These are phyloP conservation scores for Oreamnos americanus DNA, from an alignment of 2,113 vertebrate genomes.

Conservation along the genomic window DNA sequence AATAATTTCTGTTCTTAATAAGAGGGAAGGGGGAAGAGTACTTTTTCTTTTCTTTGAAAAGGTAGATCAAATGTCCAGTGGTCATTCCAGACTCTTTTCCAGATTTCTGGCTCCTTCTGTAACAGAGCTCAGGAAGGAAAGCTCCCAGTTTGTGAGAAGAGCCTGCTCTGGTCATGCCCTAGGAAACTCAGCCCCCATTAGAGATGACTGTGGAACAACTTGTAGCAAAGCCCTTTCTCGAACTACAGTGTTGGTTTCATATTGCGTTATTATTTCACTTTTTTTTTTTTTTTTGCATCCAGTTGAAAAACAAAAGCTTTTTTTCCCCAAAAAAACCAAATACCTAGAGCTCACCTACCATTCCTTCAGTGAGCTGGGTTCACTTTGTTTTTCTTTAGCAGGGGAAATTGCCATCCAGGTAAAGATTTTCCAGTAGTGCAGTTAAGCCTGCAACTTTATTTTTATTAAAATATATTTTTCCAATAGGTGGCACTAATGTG, in stretches of 20 bases:
- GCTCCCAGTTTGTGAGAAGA: not conserved
- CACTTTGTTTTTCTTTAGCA: constrained; percentile 29
- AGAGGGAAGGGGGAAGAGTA: accelerated
- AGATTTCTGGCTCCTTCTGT: not conserved
- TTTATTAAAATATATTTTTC: not conserved
- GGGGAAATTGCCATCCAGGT: constrained; percentile 37
- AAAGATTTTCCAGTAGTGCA: constrained; percentile 12
- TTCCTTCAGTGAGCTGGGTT: not conserved
- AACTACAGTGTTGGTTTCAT: not conserved
- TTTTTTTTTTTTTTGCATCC: constrained; percentile 36
- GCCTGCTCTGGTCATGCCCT: accelerated
- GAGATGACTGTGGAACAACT: not conserved
- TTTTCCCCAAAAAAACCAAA: not conserved
- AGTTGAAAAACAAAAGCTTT: constrained; percentile 34
- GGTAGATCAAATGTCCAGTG: not conserved
- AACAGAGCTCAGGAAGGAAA: not conserved
- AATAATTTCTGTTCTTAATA: not conserved
- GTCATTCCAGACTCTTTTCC: not conserved
- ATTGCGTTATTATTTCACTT: constrained; percentile 31
- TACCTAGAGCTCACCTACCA: not conserved
- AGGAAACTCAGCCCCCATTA: not conserved
- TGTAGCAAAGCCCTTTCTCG: not conserved
- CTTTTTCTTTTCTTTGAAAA: not conserved
- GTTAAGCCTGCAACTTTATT: constrained; percentile 18
- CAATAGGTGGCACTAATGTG: constrained; percentile 71